Conservation (phyloP, 2,888 invertebrate species). For the Apantesis nais region DNA sequence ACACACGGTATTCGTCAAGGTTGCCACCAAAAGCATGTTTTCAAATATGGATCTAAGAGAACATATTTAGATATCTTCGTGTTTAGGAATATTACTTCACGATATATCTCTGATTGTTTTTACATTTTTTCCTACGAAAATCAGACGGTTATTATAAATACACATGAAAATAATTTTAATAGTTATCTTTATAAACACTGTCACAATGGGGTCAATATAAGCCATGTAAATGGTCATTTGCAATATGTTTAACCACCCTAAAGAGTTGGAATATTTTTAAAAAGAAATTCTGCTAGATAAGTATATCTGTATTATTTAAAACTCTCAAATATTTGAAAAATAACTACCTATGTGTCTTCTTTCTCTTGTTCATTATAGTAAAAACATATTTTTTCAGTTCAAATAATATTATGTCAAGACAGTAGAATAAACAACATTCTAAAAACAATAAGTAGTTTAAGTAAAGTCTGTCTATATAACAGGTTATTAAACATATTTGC, state of each 20-base stretch:
- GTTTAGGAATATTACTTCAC: not conserved
- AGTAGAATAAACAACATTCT: not conserved
- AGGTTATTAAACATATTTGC: conserved; percentile 33
- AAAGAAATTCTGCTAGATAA: not conserved
- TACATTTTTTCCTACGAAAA: not conserved
- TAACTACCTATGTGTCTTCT: too few relatives aligned
- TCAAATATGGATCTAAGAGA: not conserved
- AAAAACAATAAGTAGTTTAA: not conserved
- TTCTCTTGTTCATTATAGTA: too few relatives aligned
- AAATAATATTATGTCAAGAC: too few relatives aligned
- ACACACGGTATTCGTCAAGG: conserved; percentile 29
- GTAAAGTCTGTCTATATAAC: conserved; percentile 5
- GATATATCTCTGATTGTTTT: not conserved
- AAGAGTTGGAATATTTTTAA: not conserved
- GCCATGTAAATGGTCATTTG: not conserved
- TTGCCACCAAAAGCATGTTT: conserved; percentile 5
- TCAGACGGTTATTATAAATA: too few relatives aligned
- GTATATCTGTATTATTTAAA: too few relatives aligned
- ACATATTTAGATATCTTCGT: not conserved
- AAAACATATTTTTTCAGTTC: too few relatives aligned
- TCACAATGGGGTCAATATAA: not conserved
- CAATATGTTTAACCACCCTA: not conserved
- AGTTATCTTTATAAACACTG: not conserved
- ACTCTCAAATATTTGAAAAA: too few relatives aligned
- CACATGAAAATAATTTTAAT: too few relatives aligned